phyloP scores from a whole-genome alignment of 2,113 vertebrate genomes.

The Nibea albiflora region DNA sequence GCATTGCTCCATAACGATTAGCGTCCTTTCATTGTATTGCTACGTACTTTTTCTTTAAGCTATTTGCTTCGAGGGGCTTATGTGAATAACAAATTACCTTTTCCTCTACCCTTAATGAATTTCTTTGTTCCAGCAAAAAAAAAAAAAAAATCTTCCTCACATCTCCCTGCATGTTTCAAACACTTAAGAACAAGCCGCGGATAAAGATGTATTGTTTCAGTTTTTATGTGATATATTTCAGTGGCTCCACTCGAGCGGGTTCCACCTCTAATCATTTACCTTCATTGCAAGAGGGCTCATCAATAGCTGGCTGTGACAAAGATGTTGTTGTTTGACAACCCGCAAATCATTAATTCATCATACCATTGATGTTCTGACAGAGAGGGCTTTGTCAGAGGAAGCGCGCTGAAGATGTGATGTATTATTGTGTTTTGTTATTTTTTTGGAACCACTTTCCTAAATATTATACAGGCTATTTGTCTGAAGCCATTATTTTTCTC shows the following conservation, averaged over 20 bases:
- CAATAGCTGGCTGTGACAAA: conserved; percentile 56
- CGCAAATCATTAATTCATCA: conserved; percentile 61
- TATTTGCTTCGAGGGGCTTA: conserved; percentile 22
- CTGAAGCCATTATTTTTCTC: conserved; percentile 1
- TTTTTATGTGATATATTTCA: conserved; percentile 36
- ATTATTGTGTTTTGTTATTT: conserved; percentile 4
- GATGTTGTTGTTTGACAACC: conserved; percentile 52
- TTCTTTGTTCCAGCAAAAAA: conserved; percentile 2
- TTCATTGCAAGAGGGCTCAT: conserved; percentile 51
- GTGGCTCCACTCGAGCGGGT: conserved; percentile 11
- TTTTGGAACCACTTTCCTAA: conserved; percentile 28
- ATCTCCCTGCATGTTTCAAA: conserved; percentile 21
- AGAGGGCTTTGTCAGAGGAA: conserved; percentile 44
- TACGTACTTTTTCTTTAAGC: neutral
- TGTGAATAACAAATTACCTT: conserved; percentile 41
- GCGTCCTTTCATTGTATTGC: conserved; percentile 14
- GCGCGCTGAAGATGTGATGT: conserved; percentile 19
- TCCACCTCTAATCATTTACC: conserved; percentile 49
- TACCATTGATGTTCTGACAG: conserved; percentile 61
- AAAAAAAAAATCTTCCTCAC: conserved; percentile 3
- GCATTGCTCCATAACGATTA: conserved; percentile 11
- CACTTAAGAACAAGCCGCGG: neutral
- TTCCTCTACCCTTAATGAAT: conserved; percentile 3
- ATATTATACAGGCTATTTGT: conserved; percentile 22
- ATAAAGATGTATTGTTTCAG: conserved; percentile 23